A percentile compares a stretch with the other conserved stretches of the same genome.
Evolutionary conservation across 2,113 vertebrate genomes (phyloP).

Genomic region (Platysteira castanea): DNA sequence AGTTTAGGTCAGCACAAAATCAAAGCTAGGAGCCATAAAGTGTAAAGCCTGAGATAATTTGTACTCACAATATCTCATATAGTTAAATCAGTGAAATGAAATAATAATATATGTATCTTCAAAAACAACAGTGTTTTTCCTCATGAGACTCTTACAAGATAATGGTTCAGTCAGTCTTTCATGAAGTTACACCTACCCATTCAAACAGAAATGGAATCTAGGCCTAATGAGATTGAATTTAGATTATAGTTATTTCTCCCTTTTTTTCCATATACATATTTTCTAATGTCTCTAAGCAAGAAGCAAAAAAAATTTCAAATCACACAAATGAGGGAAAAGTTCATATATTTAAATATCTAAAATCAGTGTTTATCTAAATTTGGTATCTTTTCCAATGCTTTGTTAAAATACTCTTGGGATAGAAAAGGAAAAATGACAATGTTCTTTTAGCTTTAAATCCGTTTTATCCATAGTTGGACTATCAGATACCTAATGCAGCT

Average conservation of each 20-base stretch:
- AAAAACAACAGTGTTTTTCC: background rate
- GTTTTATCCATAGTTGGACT: background rate
- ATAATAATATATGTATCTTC: background rate
- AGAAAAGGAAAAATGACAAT: background rate
- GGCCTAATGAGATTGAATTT: background rate
- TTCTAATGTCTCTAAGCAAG: background rate
- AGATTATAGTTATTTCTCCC: background rate
- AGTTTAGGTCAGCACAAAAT: background rate
- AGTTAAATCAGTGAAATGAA: background rate
- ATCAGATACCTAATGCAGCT: background rate
- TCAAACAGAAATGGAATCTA: background rate
- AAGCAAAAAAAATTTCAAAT: background rate
- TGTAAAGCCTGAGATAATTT: background rate
- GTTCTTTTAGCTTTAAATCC: background rate
- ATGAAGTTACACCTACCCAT: background rate
- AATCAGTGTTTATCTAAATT: background rate
- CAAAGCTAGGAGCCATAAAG: background rate
- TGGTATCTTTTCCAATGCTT: background rate
- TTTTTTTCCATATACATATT: background rate
- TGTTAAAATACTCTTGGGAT: background rate
- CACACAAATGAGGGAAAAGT: background rate
- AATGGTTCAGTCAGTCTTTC: background rate
- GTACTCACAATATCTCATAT: background rate
- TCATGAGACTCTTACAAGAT: background rate
- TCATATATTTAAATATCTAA: background rate